A percentile compares a stretch with the other conserved stretches of the same genome.
Conservation (phyloP, 2,113 vertebrate genomes). For the Mugil cephalus region DNA sequence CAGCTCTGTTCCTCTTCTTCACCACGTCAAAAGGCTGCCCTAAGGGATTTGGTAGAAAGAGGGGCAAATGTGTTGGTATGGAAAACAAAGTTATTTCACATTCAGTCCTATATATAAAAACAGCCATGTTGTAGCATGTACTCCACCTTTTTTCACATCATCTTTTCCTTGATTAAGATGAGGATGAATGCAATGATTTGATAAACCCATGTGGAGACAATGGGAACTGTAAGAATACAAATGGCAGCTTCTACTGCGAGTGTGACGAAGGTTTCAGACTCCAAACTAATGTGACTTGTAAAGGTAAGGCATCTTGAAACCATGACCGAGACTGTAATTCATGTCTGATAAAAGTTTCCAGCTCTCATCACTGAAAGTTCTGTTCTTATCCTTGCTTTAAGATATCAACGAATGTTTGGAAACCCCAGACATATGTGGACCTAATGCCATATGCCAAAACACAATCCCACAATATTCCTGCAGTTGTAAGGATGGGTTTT, state of each 20-base stretch:
- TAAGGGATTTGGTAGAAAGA: fast-evolving
- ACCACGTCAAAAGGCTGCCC: fast-evolving
- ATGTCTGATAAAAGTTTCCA: fast-evolving
- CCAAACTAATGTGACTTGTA: fast-evolving
- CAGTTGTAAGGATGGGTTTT: constrained; percentile 65
- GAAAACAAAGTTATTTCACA: not conserved
- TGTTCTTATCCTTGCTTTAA: constrained; percentile 38
- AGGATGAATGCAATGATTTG: not conserved
- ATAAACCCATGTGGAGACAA: not conserved
- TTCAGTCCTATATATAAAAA: not conserved
- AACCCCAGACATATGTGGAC: constrained; percentile 36
- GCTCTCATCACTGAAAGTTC: fast-evolving
- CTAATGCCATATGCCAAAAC: constrained; percentile 9
- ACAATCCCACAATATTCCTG: constrained; percentile 24
- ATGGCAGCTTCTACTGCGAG: constrained; percentile 63
- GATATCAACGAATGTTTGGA: constrained; percentile 62
- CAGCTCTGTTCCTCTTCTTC: constrained; percentile 41
- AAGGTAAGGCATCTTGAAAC: constrained; percentile 30
- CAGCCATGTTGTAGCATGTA: not conserved
- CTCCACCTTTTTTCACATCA: not conserved
- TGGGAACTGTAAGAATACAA: constrained; percentile 32
- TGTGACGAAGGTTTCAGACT: constrained; percentile 54
- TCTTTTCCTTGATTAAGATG: constrained; percentile 15
- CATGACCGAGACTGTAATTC: fast-evolving
- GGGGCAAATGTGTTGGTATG: constrained; percentile 27